phyloP scores from a whole-genome alignment of 2,888 invertebrate species.

The Sarcophaga variegata region DNA sequence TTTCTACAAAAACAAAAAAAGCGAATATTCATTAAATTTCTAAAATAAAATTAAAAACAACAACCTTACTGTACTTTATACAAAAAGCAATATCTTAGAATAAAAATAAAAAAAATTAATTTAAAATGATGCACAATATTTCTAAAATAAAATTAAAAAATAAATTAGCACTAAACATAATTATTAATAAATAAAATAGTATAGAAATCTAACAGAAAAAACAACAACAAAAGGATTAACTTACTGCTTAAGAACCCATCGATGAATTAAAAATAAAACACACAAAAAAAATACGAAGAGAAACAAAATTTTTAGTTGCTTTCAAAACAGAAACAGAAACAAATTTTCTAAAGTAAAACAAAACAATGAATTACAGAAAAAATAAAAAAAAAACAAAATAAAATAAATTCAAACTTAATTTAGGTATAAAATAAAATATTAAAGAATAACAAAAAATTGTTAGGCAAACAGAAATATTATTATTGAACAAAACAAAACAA shows the following conservation, averaged over 20 bases:
- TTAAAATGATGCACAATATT: conserved; percentile 62
- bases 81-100: conserved; percentile 63
- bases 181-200: conserved; percentile 12
- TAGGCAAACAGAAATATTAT: background rate
- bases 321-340: background rate
- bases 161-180: conserved; percentile 52
- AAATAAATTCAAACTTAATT: conserved; percentile 45
- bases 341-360: conserved; percentile 10
- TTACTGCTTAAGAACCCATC: conserved; percentile 64
- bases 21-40: background rate
- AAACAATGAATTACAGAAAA: conserved; percentile 4
- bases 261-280: conserved; percentile 33
- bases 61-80: conserved; percentile 54
- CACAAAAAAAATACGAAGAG: conserved; percentile 14
- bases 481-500: background rate
- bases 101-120: conserved; percentile 23
- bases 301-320: conserved; percentile 26
- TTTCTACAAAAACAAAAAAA: background rate
- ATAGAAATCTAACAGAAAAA: conserved; percentile 20
- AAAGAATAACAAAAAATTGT: conserved; percentile 37
- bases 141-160: conserved; percentile 38
- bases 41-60: conserved; percentile 10
- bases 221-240: conserved; percentile 44
- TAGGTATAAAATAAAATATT: conserved; percentile 42
- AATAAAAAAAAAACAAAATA: conserved; percentile 25